Base-by-base conservation (phyloP, 2,888 invertebrate genomes). In the Spialia ferax region DNA sequence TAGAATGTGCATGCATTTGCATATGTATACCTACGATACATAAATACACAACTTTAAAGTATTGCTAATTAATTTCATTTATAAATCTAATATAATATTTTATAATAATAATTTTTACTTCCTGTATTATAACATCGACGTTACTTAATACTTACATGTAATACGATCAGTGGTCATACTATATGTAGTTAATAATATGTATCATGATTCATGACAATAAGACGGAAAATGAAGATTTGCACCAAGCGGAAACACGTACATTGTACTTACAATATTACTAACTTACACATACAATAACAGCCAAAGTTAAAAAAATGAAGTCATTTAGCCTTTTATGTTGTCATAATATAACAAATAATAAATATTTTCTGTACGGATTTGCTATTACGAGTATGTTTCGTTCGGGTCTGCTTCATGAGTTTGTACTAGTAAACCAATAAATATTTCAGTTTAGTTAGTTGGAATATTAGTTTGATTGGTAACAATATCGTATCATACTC, bases 151-250 rank as follows among this genome's bases (percentile, higher is more conserved):
- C 4, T 1, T 22, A 11, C 15, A 13, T 7, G 64, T 64, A 57
- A 57, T 11, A 32, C 11, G 48, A 64, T 57, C 45, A 8, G 23
- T n/a, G 10, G 2, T 5, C 22, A n/a, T n/a, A n/a, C n/a, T n/a
- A n/a, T n/a, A n/a, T n/a, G 20, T 45, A 32, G 52, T 42, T 32
- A 57, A 57, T 23, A 48, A 50, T 64, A 32, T 57, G n/a, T n/a
- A n/a, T n/a, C n/a, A n/a, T n/a, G n/a, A n/a, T n/a, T n/a, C 48
- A 64, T 23, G 38, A 23, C 54, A 13, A 48, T 26, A 20, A 60
- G 29, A 13, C 63, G 50, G 50, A 50, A 62, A 22, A 32, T 64
- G 48, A 64, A 64, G 64, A 57, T 57, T 57, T 42, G 6, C 18
- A 55, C 1, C 5, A 56, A 57, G 48, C 56, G 45, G 56, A 63